Conservation (phyloP, 2,888 invertebrate species). For the Melanostoma mellinum region DNA sequence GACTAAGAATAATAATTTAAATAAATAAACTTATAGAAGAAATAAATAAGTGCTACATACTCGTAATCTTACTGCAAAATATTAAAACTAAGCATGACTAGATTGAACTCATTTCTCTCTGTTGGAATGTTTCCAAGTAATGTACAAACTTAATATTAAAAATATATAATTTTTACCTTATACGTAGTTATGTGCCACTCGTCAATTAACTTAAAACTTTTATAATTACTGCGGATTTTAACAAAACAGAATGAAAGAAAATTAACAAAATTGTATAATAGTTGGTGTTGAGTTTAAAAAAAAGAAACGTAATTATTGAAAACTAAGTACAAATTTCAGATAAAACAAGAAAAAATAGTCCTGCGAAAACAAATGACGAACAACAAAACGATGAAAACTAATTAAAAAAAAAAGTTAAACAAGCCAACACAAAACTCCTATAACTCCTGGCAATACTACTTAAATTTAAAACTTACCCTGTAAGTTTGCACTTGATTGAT, state of each 20-base stretch:
- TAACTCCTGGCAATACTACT: conserved; percentile 41
- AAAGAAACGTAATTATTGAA: no score
- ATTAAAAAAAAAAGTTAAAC: neutral
- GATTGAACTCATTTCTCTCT: conserved; percentile 68
- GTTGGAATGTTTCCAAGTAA: conserved; percentile 53
- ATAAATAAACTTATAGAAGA: neutral
- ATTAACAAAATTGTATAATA: no score
- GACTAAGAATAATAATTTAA: neutral
- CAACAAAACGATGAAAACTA: conserved; percentile 1
- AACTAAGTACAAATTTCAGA: no score
- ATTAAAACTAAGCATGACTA: conserved; percentile 62
- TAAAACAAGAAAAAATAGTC: no score
- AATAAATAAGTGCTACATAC: neutral
- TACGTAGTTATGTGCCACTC: conserved; percentile 24
- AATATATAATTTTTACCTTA: conserved; percentile 11
- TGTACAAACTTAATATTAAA: conserved; percentile 48
- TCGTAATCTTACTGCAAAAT: conserved; percentile 4
- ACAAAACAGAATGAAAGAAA: no score
- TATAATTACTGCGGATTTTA: no score
- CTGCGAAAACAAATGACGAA: neutral
- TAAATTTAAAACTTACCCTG: conserved; percentile 33
- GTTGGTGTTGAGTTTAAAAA: no score
- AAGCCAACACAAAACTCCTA: conserved; percentile 19
- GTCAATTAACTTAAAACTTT: conserved; percentile 1
- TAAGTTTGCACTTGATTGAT: conserved; percentile 50